These are phyloP conservation scores for Gobionotothen gibberifrons DNA, from an alignment of 2,797 vertebrate genomes.

Conservation along the genomic window DNA sequence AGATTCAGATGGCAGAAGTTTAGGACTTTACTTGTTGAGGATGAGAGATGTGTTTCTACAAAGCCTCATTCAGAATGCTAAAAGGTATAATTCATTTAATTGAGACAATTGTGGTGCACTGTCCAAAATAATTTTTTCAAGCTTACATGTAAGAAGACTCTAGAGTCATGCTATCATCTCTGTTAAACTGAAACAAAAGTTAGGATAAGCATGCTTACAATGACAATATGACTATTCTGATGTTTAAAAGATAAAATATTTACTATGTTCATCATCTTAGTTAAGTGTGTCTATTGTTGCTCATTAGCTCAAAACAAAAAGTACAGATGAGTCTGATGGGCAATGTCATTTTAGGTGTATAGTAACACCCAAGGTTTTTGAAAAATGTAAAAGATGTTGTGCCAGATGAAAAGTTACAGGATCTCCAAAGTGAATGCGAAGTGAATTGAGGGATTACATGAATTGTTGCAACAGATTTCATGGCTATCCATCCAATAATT, in stretches of 20 bases:
- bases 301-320: background rate
- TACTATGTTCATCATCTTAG: background rate
- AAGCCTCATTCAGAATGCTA: background rate
- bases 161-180: background rate
- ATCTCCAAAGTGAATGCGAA: background rate
- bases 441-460: background rate
- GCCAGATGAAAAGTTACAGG: background rate
- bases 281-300: background rate
- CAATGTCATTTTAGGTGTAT: background rate
- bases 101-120: background rate
- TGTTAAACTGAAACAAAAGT: background rate
- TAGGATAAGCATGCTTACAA: background rate
- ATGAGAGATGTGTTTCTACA: conserved; percentile 12
- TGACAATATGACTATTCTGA: background rate
- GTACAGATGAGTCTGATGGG: background rate
- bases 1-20: conserved; percentile 17
- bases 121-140: background rate
- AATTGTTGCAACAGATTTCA: background rate
- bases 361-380: background rate
- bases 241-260: background rate
- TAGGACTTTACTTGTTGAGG: conserved; percentile 1
- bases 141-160: background rate
- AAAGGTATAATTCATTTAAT: background rate
- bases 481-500: background rate
- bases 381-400: background rate